Evolutionary conservation across 2,797 vertebrate genomes (phyloP), one percentile per base, ranked within the genome.

Genomic region (Austrolebias charrua): DNA sequence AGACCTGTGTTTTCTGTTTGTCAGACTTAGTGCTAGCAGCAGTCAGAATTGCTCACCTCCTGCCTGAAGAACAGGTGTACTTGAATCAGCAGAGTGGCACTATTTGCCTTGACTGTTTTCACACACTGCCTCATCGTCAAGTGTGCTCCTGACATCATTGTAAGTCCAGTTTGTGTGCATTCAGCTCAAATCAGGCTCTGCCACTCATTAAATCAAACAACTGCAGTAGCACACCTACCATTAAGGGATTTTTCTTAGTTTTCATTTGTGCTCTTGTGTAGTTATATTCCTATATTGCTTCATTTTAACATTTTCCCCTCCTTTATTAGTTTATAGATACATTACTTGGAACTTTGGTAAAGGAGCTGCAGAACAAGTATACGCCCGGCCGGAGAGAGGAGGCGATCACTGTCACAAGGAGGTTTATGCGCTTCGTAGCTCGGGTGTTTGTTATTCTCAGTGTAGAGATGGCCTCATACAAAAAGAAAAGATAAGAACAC

Each of bases 81-180:
- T 94, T 99, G 84, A 98, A 96, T 87, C 97, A 99, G 81, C 98
- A 99, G 85, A 98, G 97, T 54, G 97, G 97, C 82, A 98, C 97
- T 19, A 99, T 99, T 88, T 94, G 98, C 48, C 92, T 99, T 55
- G 98, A 99, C 90, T 99, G 98, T 91, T 99, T n/a, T 99, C 76
- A 99, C 97, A 3, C 98, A 99, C 73, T 99, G 98, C 92, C 96
- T 99, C 89, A 99, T 99, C 49, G 98, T 99, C 76, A 99, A 99
- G 75, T 99, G 98, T 80, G 97, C 97, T 72, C 96, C 98, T 71
- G 98, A 99, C 80, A 98, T 99, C 79, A 94, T 97, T 69, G 97
- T 99, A 89, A 94, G 94, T 82, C 31, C 28, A 71, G 4, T 63
- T 15, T 16, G 1, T 65, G 14, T 29, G 9, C 13, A 31, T 19